Conservation (phyloP, 2,797 vertebrate species). For the Phaenicophaeus curvirostris region DNA sequence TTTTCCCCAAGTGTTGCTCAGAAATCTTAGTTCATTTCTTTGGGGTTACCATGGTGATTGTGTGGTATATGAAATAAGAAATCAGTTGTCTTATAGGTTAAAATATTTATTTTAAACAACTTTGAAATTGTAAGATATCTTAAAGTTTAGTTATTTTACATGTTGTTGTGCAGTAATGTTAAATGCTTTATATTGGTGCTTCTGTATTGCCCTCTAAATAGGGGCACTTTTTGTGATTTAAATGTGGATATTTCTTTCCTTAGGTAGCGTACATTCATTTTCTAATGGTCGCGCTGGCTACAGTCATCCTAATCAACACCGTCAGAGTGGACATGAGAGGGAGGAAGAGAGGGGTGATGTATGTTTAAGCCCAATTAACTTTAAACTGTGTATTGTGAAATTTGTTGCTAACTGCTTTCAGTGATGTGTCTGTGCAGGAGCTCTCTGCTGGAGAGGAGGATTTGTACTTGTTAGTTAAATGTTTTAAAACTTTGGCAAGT, state of each 20-base stretch:
- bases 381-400: not conserved
- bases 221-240: not conserved
- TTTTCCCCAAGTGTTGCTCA: not conserved
- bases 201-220: not conserved
- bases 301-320: slow-evolving; percentile 88
- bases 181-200: not conserved
- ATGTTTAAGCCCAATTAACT: slow-evolving; percentile 66
- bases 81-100: not conserved
- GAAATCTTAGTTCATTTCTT: not conserved
- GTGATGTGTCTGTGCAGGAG: not conserved
- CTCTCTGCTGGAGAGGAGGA: not conserved
- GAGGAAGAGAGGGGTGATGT: slow-evolving; percentile 95
- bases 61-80: not conserved
- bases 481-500: not conserved
- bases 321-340: slow-evolving; percentile 87
- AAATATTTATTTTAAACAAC: not conserved
- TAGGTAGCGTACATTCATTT: slow-evolving; percentile 90
- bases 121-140: not conserved
- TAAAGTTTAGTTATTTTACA: not conserved
- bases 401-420: not conserved
- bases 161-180: not conserved
- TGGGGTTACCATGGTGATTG: not conserved
- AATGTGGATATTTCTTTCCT: slow-evolving; percentile 50
- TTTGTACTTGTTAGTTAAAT: not conserved
- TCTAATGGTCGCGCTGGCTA: slow-evolving; percentile 89